Percentiles rank a stretch among this genome's conserved stretches.
Conservation (phyloP, 53 echinoderm and acorn worm genomes). For the Luidia sarsii region DNA sequence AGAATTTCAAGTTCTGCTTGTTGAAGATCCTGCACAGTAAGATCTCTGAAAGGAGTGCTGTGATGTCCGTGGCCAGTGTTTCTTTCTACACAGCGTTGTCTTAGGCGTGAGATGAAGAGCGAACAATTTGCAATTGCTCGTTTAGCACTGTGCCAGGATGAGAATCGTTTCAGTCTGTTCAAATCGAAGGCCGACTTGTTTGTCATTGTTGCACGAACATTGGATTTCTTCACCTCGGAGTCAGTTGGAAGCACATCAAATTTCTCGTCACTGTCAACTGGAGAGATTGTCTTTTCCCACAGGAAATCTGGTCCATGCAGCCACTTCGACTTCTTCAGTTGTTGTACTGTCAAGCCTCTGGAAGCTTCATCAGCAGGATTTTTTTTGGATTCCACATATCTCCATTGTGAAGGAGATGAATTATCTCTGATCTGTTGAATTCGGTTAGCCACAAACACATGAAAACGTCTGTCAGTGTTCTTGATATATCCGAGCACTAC, state of each 20-base stretch:
- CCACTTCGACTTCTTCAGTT: slow-evolving; percentile 10
- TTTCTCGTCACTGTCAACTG: not conserved
- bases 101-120: slow-evolving; percentile 19
- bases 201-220: slow-evolving; percentile 1
- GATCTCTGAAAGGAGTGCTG: not conserved
- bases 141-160: slow-evolving; percentile 46
- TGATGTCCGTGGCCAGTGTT: not conserved
- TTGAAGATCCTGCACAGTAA: slow-evolving; percentile 16
- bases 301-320: slow-evolving; percentile 39
- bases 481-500: slow-evolving; percentile 57
- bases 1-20: slow-evolving; percentile 49
- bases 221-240: slow-evolving; percentile 43
- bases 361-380: slow-evolving; percentile 53
- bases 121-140: slow-evolving; percentile 62
- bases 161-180: slow-evolving; percentile 46
- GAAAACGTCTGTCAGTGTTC: slow-evolving; percentile 37
- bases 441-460: slow-evolving; percentile 58
- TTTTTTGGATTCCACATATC: slow-evolving; percentile 9
- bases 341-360: slow-evolving; percentile 25
- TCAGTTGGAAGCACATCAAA: not conserved
- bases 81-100: not conserved
- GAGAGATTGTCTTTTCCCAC: slow-evolving; percentile 11
- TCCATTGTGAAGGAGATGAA: slow-evolving; percentile 31
- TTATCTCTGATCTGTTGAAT: slow-evolving; percentile 30
- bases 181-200: slow-evolving; percentile 12